Evolutionary conservation across 2,797 vertebrate species (phyloP).

Genomic region (Ceyx erithaca): DNA sequence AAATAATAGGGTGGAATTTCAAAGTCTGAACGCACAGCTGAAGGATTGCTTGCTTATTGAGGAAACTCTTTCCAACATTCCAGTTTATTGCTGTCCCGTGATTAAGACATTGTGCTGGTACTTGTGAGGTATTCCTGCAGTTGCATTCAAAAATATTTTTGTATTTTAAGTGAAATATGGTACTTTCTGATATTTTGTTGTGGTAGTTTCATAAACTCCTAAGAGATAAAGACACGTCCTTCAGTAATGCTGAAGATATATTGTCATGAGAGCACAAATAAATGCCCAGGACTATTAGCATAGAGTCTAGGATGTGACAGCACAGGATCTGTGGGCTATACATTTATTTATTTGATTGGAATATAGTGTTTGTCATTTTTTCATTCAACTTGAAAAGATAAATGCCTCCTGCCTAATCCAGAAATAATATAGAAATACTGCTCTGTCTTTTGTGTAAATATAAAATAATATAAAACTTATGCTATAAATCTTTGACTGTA

Average conservation of each 20-base stretch:
- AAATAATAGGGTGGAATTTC: not conserved
- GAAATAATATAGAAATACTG: not conserved
- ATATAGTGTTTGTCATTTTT: not conserved
- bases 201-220: not conserved
- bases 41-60: not conserved
- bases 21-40: not conserved
- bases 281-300: not conserved
- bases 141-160: not conserved
- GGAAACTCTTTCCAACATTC: not conserved
- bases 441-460: not conserved
- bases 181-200: not conserved
- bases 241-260: not conserved
- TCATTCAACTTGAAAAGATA: not conserved
- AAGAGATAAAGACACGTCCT: not conserved
- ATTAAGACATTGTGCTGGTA: not conserved
- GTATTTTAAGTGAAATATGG: not conserved
- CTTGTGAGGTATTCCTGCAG: not conserved
- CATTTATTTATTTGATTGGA: not conserved
- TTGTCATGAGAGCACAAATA: not conserved
- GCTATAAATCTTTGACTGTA: not conserved
- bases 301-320: not conserved
- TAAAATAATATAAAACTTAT: not conserved
- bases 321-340: not conserved
- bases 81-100: not conserved
- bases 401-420: not conserved